Percentiles rank a stretch among this genome's conserved stretches.
Conservation (phyloP, 2,113 vertebrate genomes). For the Pithys albifrons region DNA sequence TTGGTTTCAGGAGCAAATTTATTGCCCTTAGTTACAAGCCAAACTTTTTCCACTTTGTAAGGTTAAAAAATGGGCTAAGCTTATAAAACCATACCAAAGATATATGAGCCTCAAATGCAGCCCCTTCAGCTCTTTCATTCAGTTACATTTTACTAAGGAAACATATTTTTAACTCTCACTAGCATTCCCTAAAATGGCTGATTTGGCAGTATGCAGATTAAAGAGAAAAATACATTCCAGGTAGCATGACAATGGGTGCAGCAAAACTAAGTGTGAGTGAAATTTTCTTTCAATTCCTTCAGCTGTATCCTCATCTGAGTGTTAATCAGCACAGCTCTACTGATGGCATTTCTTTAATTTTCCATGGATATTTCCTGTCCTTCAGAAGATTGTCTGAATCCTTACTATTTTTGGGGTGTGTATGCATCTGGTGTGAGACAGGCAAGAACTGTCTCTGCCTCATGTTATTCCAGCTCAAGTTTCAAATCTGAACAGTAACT, state of each 20-base stretch:
- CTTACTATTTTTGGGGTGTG: not conserved
- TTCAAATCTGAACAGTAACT: not conserved
- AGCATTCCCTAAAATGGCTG: not conserved
- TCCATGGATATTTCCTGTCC: not conserved
- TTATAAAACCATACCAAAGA: not conserved
- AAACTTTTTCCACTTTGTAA: not conserved
- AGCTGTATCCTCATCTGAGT: not conserved
- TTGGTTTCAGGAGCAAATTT: not conserved
- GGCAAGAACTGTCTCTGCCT: not conserved
- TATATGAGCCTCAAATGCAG: not conserved
- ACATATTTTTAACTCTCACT: not conserved
- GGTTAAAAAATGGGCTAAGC: not conserved
- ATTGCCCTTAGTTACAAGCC: not conserved
- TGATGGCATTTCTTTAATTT: not conserved
- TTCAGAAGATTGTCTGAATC: not conserved
- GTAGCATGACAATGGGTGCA: not conserved
- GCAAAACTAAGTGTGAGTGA: not conserved
- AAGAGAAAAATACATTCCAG: not conserved
- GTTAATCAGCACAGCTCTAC: not conserved
- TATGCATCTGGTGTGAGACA: not conserved
- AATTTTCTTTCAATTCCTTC: not conserved
- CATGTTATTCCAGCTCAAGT: not conserved
- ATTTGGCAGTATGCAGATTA: not conserved
- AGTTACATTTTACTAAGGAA: not conserved
- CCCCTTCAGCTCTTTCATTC: not conserved